Conservation (phyloP, 2,888 invertebrate genomes). For the Drosophila subsilvestris region DNA sequence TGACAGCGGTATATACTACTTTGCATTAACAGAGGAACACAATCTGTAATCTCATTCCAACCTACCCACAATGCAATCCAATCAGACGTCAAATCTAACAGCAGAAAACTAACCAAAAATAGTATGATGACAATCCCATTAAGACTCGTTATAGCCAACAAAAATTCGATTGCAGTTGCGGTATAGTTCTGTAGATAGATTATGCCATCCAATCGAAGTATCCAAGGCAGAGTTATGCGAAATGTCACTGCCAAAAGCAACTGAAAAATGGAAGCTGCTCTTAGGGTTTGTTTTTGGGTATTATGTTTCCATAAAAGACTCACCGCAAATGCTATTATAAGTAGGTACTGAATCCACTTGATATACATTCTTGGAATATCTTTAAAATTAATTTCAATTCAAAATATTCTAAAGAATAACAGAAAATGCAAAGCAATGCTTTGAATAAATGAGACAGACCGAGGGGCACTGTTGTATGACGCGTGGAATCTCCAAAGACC, state of each 20-base stretch:
- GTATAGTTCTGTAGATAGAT: background rate
- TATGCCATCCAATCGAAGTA: background rate
- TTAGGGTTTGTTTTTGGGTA: background rate
- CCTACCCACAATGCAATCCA: conserved; percentile 47
- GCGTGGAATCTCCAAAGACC: background rate
- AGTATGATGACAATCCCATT: conserved; percentile 29
- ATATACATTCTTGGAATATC: background rate
- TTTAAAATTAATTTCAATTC: background rate
- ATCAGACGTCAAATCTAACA: conserved; percentile 28
- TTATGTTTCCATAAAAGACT: background rate
- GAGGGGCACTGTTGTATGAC: background rate
- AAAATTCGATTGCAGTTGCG: conserved; percentile 1
- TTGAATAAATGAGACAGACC: background rate
- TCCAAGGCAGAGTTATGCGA: background rate
- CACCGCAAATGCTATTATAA: background rate
- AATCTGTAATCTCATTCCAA: background rate
- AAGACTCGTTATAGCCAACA: conserved; percentile 8
- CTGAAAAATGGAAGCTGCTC: background rate
- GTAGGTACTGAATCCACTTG: background rate
- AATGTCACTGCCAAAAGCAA: background rate
- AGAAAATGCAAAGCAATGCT: background rate
- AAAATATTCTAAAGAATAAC: background rate
- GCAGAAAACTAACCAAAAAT: conserved; percentile 19
- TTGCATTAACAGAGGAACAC: no score
- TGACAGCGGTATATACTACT: conserved; percentile 48